These are phyloP conservation scores for Lethenteron reissneri DNA, from an alignment of 2,113 vertebrate genomes.

Conservation along the genomic window DNA sequence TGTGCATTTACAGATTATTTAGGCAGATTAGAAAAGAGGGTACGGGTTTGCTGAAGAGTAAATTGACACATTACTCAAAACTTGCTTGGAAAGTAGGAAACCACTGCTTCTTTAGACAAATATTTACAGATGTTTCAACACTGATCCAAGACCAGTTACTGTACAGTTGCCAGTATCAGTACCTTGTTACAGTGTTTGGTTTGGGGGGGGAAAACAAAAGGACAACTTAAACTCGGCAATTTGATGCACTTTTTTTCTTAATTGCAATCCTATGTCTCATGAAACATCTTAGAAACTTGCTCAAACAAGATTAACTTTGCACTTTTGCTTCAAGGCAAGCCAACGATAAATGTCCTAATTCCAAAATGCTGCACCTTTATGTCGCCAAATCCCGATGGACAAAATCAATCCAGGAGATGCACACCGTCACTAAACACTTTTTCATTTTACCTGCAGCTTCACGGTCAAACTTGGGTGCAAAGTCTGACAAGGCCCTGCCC, in stretches of 20 bases:
- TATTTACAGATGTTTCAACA: not conserved
- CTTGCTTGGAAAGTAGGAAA: not conserved
- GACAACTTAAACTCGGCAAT: not conserved
- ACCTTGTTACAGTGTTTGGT: not conserved
- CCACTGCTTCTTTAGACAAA: not conserved
- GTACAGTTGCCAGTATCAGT: not conserved
- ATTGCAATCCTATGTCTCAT: no score
- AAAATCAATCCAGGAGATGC: not conserved
- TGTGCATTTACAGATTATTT: no score
- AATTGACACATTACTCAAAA: no score
- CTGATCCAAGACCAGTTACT: not conserved
- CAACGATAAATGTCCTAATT: not conserved
- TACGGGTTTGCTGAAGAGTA: no score
- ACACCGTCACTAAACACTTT: not conserved
- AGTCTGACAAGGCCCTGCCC: no score
- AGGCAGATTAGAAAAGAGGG: no score
- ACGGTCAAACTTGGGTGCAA: no score
- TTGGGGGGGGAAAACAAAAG: not conserved
- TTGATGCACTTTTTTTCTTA: not conserved
- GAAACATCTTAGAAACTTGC: no score
- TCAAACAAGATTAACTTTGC: no score
- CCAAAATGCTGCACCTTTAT: not conserved
- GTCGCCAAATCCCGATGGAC: not conserved
- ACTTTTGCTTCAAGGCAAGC: not conserved
- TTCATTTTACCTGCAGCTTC: no score